Conservation (phyloP, 2,113 vertebrate species). For the Limnothrissa miodon region DNA sequence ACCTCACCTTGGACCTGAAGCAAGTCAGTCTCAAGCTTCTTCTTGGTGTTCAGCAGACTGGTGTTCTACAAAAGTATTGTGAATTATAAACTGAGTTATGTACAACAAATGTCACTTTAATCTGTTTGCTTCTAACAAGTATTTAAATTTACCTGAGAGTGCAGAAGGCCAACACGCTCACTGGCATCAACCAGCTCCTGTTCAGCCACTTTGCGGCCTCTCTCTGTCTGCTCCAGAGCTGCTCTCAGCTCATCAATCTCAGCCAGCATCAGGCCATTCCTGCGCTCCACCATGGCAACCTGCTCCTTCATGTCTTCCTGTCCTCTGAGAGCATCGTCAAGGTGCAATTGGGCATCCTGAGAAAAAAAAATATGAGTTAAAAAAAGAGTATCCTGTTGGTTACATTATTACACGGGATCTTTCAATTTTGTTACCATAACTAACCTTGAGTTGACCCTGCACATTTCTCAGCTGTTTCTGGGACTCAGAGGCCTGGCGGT, state of each 20-base stretch:
- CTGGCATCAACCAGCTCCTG: neutral
- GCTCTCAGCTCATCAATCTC: constrained; percentile 68
- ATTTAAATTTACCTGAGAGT: neutral
- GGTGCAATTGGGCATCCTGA: constrained; percentile 11
- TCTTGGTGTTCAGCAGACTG: constrained; percentile 28
- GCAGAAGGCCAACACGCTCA: neutral
- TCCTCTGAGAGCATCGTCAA: constrained; percentile 22
- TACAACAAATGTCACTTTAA: too few relatives aligned
- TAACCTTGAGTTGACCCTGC: constrained; percentile 63
- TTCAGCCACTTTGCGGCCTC: constrained; percentile 64
- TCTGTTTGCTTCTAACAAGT: neutral
- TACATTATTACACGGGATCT: too few relatives aligned
- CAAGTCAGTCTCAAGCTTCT: too few relatives aligned
- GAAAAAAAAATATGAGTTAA: too few relatives aligned
- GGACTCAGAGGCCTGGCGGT: neutral
- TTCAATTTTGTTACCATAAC: too few relatives aligned
- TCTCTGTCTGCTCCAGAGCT: constrained; percentile 72
- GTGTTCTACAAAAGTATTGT: constrained; percentile 34
- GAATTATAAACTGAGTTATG: too few relatives aligned
- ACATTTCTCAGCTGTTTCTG: constrained; percentile 66
- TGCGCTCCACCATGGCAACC: constrained; percentile 71
- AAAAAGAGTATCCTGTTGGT: too few relatives aligned
- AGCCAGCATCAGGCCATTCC: constrained; percentile 63
- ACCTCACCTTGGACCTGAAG: too few relatives aligned
- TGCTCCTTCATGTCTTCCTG: constrained; percentile 63